These are phyloP conservation scores for Struthio camelus DNA, from an alignment of 2,113 vertebrate species.

Conservation along the genomic window DNA sequence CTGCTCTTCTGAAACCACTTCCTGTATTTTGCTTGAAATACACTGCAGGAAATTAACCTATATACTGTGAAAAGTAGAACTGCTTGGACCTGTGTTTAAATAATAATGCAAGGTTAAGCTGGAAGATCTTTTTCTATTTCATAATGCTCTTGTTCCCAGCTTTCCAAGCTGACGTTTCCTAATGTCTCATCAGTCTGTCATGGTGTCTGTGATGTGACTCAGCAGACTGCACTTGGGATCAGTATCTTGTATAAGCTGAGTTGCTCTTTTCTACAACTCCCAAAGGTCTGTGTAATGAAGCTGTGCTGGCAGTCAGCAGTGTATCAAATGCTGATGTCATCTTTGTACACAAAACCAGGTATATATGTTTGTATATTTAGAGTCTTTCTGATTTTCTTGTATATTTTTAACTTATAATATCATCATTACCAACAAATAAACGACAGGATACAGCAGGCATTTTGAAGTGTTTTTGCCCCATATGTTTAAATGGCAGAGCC, in stretches of 20 bases:
- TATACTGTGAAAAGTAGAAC: neutral
- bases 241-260: neutral
- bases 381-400: neutral
- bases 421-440: neutral
- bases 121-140: neutral
- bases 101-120: neutral
- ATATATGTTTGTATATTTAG: neutral
- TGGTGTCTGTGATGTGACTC: neutral
- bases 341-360: neutral
- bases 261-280: neutral
- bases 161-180: neutral
- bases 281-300: neutral
- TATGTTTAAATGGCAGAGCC: neutral
- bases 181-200: neutral
- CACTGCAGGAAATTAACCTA: neutral
- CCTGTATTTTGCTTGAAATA: neutral
- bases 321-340: neutral
- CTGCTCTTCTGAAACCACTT: neutral
- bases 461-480: neutral
- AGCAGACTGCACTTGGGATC: accelerated
- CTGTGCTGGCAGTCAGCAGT: neutral
- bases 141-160: accelerated
- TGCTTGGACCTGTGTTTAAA: neutral
- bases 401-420: neutral
- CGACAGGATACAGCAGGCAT: neutral